Base-by-base conservation (phyloP, 2,888 invertebrate species). In the Salpingus planirostris region DNA sequence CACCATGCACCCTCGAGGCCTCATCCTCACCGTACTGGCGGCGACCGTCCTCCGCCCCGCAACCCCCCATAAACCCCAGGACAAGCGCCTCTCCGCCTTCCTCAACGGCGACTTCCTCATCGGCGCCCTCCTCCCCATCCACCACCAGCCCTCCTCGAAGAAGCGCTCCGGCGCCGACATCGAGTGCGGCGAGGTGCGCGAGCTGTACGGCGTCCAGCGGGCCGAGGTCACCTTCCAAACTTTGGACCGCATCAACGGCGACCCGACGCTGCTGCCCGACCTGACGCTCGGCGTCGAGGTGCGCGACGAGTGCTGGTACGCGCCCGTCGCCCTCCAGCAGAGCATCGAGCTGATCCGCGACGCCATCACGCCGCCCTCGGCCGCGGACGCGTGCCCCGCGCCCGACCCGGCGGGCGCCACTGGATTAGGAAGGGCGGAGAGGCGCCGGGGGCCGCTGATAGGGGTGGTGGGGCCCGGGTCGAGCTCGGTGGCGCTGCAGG, bases 271-370 rank as follows among this genome's bases (percentile, higher is more conserved):
- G 35, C 60, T 79, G 36, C 74, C 74, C 4, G 68, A 68, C 33
- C 49, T 70, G 34, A 64, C 57, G 24, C 55, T 71, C 24, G 84
- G 84, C 13, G 73, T 80, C 32, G 82, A 83, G 59, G 79, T 83
- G 38, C 68, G 82, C 2, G 86, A 87, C 64, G 81, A 82, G 13
- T 87, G 86, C 61, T 86, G 85, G 85, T 83, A 82, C 52, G 78
- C 84, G 2, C 78, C 83, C 10, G 79, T 84, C 3, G 84, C 85
- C 15, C 68, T 87, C 41, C 82, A 83, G 51, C 83, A 83, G 62
- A 78, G 78, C 55, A 78, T 84, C 41, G 80, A 82, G 62, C 73
- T 83, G 49, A 80, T 83, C 45, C 70, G 81, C 26, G 80, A 80
- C 55, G 75, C 80, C 22, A 72, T 79, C 46, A 67, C 69, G 2